Evolutionary conservation across 1,140 invertebrate genomes (phyloP).

Genomic region (Drosophila rhopaloa): DNA sequence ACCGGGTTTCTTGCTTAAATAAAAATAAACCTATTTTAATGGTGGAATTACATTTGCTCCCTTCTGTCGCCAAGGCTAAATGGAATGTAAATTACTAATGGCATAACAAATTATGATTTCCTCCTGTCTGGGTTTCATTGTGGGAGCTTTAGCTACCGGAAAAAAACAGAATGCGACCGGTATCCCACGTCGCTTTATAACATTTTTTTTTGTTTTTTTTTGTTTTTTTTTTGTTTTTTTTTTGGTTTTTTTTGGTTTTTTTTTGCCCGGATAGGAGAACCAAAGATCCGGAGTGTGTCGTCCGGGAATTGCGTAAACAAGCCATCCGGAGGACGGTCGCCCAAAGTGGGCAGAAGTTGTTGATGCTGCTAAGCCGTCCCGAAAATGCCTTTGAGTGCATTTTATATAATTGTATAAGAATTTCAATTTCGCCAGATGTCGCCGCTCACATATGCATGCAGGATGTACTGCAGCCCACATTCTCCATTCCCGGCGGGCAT

Average conservation of each 20-base stretch:
- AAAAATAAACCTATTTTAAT: not conserved
- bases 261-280: not conserved
- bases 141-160: not conserved
- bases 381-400: slow-evolving; percentile 50
- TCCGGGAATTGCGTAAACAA: slow-evolving; percentile 26
- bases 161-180: not conserved
- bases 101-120: slow-evolving; percentile 10
- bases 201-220: not conserved
- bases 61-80: not conserved
- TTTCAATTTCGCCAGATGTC: slow-evolving; percentile 42
- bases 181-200: too few relatives aligned
- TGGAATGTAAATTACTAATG: slow-evolving; percentile 18
- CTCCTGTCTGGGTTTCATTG: not conserved
- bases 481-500: slow-evolving; percentile 1
- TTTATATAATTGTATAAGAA: slow-evolving; percentile 52
- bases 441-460: slow-evolving; percentile 12
- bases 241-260: slow-evolving; percentile 6
- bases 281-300: not conserved
- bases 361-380: slow-evolving; percentile 4
- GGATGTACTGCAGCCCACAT: not conserved
- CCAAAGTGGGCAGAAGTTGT: slow-evolving; percentile 5
- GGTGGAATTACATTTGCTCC: not conserved
- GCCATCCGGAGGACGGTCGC: slow-evolving; percentile 1
- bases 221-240: not conserved
- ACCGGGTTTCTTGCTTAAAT: not conserved